Evolutionary conservation across 1,140 invertebrate genomes (phyloP), one percentile per base, ranked within the genome.

Genomic region (Hycleus cichorii): DNA sequence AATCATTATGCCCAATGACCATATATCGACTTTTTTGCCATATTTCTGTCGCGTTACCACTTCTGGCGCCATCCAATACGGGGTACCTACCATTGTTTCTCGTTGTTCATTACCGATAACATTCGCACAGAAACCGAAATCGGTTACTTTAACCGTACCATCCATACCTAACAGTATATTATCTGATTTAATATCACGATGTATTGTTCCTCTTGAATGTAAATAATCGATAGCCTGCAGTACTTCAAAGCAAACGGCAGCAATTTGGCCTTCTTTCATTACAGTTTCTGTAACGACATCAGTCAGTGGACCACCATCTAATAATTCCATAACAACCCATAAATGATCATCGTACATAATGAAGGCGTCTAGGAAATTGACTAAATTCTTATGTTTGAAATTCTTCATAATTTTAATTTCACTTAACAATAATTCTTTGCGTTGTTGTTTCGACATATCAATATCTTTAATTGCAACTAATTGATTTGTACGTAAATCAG

Each of bases 281-380:
- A 97, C 85, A 1, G 95, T 96, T 77, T 98, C 95, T 2, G 93
- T 98, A 1, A 98, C 95, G 2, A 98, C 94, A 75, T 98, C 95
- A 0, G 96, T 99, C 3, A 99, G 75, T 1, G 95, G 91, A 3
- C 96, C 96, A 27, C 95, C 95, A 67, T 96, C 92, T 55, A 98
- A 78, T 47, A 96, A 84, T 74, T 98, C 95, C 95, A 98, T 97
- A 1, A 88, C 79, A 1, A 88, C 95, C 93, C 93, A 97, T 2
- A 98, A 78, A 74, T 97, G 91, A 64, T 97, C 90, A 38, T 88
- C 84, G 11, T 90, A 85, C 27, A 95, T 78, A 3, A 89, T 76
- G 76, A 95, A 97, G 11, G 88, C 89, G 67, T 98, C 94, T 0
- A 98, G 78, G 72, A 97, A 98, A 74, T 99, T 99, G 0, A 99